Evolutionary conservation across 92 coral and sea anemone genomes (phyloP), one percentile per base, ranked within the genome.

Genomic region (Palythoa grandiflora): DNA sequence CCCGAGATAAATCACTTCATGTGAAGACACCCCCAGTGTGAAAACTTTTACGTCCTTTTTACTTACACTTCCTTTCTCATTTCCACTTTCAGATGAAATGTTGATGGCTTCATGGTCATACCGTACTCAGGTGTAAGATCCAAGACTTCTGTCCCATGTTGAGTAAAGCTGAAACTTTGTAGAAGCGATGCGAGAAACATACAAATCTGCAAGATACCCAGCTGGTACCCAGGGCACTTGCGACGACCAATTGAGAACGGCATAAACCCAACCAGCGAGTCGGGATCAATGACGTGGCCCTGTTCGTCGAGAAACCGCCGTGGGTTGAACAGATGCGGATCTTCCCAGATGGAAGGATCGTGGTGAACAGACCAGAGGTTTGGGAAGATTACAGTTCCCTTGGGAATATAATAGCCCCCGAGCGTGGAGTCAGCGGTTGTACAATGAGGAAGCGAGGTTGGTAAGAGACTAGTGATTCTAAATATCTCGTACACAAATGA

Each of bases 331-430:
- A 89, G 86, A 14, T 91, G 93, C 10, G 98, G 98, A 70, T 94
- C 90, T 84, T 91, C 87, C 93, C 94, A 94, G 71, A 70, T 16
- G 15, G 66, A 47, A 20, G 93, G 89, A 52, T 91, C 78, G 11
- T 88, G 94, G 48, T 88, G 96, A 7, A 89, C 92, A 9, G 98
- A 93, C 98, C 98, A 94, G 75, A 94, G 75, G 83, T 94, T 94
- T 3, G 86, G 90, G 70, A 94, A 91, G 35, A 94, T 87, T 6
- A 93, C 80, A 3, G 98, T 93, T 1, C 75, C 86, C 66, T 81
- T 81, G 38, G 86, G 86, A 40, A 81, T 81, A 5, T 5, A 40
- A 44, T 81, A 81, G 47, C 75, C 86, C 15, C 13, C 86, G 6
- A 81, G 73, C 37, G 57, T 36, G 13, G 86, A 66, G 60, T 81